These are phyloP conservation scores for Capromys pilorides DNA, from an alignment of 2,797 vertebrate species.

Conservation along the genomic window DNA sequence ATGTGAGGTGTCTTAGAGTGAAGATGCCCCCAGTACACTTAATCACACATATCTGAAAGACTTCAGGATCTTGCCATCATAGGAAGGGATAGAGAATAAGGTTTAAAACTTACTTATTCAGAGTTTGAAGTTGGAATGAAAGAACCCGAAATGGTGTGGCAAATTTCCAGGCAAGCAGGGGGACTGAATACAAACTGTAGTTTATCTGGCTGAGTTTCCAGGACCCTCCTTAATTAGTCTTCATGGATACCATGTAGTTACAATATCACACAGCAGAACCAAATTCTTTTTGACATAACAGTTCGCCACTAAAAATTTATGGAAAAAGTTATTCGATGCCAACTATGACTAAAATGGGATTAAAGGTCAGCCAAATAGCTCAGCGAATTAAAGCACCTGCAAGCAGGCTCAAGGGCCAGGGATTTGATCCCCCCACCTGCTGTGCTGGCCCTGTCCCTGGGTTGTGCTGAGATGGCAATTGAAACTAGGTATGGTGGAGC, in stretches of 20 bases:
- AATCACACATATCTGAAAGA: not conserved
- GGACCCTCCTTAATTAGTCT: not conserved
- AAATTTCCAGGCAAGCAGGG: not conserved
- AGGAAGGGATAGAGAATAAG: not conserved
- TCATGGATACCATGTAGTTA: not conserved
- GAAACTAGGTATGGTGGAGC: no score
- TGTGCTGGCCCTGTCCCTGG: no score
- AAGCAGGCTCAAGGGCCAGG: no score
- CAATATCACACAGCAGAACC: not conserved
- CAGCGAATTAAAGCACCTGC: no score
- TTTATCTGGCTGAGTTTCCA: not conserved
- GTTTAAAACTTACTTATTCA: not conserved
- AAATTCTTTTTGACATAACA: conserved; percentile 21
- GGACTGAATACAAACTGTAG: not conserved
- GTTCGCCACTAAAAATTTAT: conserved; percentile 22
- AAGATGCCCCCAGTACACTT: not conserved
- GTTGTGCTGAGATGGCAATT: no score
- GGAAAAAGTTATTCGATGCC: conserved; percentile 32
- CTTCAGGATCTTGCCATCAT: not conserved
- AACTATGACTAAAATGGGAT: conserved; percentile 26
- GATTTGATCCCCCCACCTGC: no score
- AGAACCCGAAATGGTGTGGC: not conserved
- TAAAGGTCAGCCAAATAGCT: no score
- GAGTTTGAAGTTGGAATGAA: not conserved
- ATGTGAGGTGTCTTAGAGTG: not conserved